Evolutionary conservation across 2,113 vertebrate genomes (phyloP).

Genomic region (Arvicanthis niloticus): DNA sequence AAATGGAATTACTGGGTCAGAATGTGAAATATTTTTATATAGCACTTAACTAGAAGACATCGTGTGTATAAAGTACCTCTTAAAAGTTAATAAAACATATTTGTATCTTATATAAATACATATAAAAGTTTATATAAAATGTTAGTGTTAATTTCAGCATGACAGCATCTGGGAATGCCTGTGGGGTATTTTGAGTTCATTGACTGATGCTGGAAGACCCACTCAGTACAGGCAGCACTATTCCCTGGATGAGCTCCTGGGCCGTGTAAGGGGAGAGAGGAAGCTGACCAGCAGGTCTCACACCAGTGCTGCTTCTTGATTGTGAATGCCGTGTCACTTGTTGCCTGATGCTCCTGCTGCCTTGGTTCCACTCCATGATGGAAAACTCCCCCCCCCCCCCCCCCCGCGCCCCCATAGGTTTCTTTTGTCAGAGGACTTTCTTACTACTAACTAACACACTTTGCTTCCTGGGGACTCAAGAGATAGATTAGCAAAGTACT

Average conservation of each 20-base stretch:
- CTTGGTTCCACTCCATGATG: not conserved
- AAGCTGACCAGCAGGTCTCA: not conserved
- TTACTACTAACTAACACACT: not conserved
- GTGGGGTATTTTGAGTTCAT: too few relatives aligned
- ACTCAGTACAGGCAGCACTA: too few relatives aligned
- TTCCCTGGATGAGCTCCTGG: not conserved
- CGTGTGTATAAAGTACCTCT: not conserved
- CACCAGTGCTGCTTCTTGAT: not conserved
- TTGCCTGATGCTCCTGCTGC: not conserved
- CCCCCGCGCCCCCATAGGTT: too few relatives aligned
- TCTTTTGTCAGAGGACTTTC: not conserved
- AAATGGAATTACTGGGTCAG: constrained; percentile 8
- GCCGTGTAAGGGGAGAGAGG: not conserved
- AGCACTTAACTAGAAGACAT: not conserved
- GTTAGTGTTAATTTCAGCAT: not conserved
- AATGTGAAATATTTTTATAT: not conserved
- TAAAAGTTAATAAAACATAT: not conserved
- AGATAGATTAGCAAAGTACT: not conserved
- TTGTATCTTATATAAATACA: too few relatives aligned
- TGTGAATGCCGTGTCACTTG: not conserved
- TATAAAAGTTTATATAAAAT: not conserved
- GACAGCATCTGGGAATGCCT: not conserved
- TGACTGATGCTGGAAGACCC: not conserved
- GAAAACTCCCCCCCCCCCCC: too few relatives aligned
- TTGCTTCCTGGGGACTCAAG: not conserved